phyloP scores from a whole-genome alignment of 1,140 invertebrate genomes.

The Diorhabda carinulata region DNA sequence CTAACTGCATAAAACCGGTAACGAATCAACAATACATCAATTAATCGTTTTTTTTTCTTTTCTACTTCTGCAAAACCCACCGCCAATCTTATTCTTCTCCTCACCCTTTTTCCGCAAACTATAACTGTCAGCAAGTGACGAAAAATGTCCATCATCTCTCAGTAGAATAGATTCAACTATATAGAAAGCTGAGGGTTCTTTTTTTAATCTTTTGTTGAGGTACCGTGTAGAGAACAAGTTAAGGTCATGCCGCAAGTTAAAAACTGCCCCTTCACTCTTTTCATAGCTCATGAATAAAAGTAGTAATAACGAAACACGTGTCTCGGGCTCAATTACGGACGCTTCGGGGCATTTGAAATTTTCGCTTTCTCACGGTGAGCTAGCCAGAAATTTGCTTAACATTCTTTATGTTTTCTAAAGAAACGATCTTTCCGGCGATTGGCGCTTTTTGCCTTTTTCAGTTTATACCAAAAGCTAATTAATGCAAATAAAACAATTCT shows the following conservation, averaged over 20 bases:
- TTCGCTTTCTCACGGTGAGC: conserved; percentile 3
- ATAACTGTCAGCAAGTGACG: conserved; percentile 21
- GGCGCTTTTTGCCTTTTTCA: too few relatives aligned
- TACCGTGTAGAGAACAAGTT: conserved; percentile 12
- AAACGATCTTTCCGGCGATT: too few relatives aligned
- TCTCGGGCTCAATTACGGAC: conserved; percentile 14
- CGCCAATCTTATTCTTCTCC: conserved; percentile 4
- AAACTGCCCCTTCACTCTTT: conserved; percentile 4
- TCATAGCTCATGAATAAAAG: conserved; percentile 13
- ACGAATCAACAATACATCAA: conserved; percentile 6
- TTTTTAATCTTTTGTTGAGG: conserved; percentile 7
- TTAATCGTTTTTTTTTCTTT: conserved; percentile 11
- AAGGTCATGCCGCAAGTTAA: conserved; percentile 16
- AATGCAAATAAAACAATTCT: too few relatives aligned
- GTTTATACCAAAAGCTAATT: too few relatives aligned
- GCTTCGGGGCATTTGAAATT: neutral
- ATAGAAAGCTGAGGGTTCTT: neutral
- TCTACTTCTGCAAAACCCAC: neutral
- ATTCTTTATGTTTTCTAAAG: too few relatives aligned
- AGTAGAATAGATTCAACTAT: neutral
- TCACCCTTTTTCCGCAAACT: conserved; percentile 18
- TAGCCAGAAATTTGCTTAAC: neutral
- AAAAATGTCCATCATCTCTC: conserved; percentile 12
- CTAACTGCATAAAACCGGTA: conserved; percentile 11
- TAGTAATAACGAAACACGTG: conserved; percentile 18